Evolutionary conservation across 2,888 invertebrate genomes (phyloP).

Genomic region (Campoplex nolae): DNA sequence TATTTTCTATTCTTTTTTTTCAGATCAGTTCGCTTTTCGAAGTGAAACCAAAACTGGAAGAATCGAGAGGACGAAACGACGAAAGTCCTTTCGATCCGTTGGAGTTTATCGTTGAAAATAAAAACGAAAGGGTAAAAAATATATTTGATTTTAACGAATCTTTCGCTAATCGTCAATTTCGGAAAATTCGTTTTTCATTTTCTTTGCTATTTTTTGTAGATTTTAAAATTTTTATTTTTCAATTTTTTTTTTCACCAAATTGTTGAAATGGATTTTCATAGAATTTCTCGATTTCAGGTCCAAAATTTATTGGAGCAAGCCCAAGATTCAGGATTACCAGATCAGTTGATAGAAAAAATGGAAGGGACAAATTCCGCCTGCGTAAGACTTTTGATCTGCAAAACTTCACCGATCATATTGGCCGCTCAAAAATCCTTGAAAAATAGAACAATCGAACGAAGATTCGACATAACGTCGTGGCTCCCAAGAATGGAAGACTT

Average conservation of each 20-base stretch:
- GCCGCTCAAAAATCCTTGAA: slow-evolving; percentile 90
- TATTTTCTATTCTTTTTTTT: slow-evolving; percentile 18
- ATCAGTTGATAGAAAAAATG: slow-evolving; percentile 87
- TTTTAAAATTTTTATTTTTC: too few species aligned
- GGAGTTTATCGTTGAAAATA: slow-evolving; percentile 89
- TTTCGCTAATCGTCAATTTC: not conserved
- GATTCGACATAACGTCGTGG: slow-evolving; percentile 81
- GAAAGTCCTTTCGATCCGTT: slow-evolving; percentile 82
- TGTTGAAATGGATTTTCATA: too few species aligned
- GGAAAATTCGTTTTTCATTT: not conserved
- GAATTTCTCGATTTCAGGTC: slow-evolving; percentile 71
- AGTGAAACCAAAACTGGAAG: slow-evolving; percentile 83
- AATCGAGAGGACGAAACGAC: slow-evolving; percentile 71
- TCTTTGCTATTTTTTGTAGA: not conserved
- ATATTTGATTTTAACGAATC: not conserved
- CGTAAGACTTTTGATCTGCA: slow-evolving; percentile 90
- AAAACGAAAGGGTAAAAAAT: slow-evolving; percentile 85
- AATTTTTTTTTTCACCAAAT: too few species aligned
- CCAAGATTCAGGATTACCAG: slow-evolving; percentile 88
- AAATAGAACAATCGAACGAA: slow-evolving; percentile 75
- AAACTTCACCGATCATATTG: slow-evolving; percentile 91
- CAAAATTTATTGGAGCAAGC: slow-evolving; percentile 86
- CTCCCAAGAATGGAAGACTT: slow-evolving; percentile 81
- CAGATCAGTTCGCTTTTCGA: slow-evolving; percentile 88
- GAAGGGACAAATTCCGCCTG: slow-evolving; percentile 89